Evolutionary conservation across 2,888 invertebrate species (phyloP), one percentile per base, ranked within the genome.

Genomic region (Hypena proboscidalis): DNA sequence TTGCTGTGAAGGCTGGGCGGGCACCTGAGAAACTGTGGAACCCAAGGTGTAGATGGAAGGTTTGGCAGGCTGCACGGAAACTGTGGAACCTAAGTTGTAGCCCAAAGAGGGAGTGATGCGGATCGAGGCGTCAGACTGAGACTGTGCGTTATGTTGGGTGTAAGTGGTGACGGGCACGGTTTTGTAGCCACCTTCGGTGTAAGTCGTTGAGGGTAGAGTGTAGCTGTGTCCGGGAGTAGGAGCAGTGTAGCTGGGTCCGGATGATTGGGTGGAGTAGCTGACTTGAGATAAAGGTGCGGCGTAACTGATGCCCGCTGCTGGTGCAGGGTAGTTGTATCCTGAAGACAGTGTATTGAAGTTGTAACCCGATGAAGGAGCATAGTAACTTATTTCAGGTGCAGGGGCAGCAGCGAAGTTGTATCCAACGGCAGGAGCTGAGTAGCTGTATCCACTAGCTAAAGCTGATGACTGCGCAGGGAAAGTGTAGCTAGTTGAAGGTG

Each of bases 391-490:
- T n/a, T n/a, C n/a, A 13, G 14, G 5, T 9, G 19, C 19, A 7
- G 36, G 11, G 13, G 39, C 20, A n/a, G 11, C 19, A 20, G 31
- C 1, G 19, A 32, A 13, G 13, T 10, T 19, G 31, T 42, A 35
- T 7, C 13, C 13, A 13, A 15, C 13, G 14, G 31, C 8, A 1
- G 31, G 19, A 8, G 31, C 9, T 3, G 35, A 31, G 31, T 34
- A 41, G 21, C 14, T 15, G 11, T 33, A 40, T 21, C 40, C 36
- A n/a, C n/a, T n/a, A n/a, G n/a, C n/a, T n/a, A n/a, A n/a, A n/a
- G 23, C 9, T 2, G 31, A 32, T n/a, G 25, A n/a, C n/a, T n/a
- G 35, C 6, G 8, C 9, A 8, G 3, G 3, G 26, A 30, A 36
- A 26, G 9, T 8, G 22, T 31, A 31, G 3, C 25, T 13, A 6